Evolutionary conservation across 2,797 vertebrate genomes (phyloP), one percentile per base, ranked within the genome.

Genomic region (Crossoptilon crossoptilon): DNA sequence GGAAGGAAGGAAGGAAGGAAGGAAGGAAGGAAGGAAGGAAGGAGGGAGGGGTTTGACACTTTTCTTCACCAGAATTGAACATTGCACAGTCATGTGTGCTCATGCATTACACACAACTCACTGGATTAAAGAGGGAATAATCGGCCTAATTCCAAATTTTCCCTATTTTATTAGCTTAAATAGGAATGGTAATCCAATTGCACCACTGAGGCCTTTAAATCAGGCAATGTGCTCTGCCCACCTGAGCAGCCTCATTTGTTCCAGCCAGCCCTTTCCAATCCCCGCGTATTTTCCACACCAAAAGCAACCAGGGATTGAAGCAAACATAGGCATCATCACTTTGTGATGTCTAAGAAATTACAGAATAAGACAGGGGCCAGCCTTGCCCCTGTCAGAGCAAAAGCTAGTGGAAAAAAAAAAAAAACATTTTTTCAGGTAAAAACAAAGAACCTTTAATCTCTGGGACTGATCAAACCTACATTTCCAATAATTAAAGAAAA

Each of bases 101-200:
- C 19, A 33, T 31, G 19, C 37, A 71, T 71, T 71, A 41, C 35
- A 23, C 35, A n/a, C 21, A 71, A 29, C 49, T 39, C 19, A n/a
- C 37, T 41, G 37, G 27, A 29, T n/a, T 41, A 71, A 53, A 21
- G 21, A 53, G 43, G 19, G 27, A 53, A 59, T 67, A 49, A 90
- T 23, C 12, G 13, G 49, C 49, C 60, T 44, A 74, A 83, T 76
- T 71, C 53, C 2, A 9, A 44, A 64, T 71, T 77, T 68, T 44
- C 70, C 79, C 44, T 26, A 71, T 74, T 90, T 83, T 77, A 77
- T 88, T 85, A 68, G 13, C 14, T 74, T 17, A 41, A 85, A 26
- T 26, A 49, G 73, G 44, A 37, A n/a, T 11, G 6, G 0, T 58
- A 85, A 94, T 64, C 58, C 55, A 81, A 74, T 13, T 80, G 82